Evolutionary conservation across 2,113 vertebrate genomes (phyloP).

Genomic region (Vicugna pacos): DNA sequence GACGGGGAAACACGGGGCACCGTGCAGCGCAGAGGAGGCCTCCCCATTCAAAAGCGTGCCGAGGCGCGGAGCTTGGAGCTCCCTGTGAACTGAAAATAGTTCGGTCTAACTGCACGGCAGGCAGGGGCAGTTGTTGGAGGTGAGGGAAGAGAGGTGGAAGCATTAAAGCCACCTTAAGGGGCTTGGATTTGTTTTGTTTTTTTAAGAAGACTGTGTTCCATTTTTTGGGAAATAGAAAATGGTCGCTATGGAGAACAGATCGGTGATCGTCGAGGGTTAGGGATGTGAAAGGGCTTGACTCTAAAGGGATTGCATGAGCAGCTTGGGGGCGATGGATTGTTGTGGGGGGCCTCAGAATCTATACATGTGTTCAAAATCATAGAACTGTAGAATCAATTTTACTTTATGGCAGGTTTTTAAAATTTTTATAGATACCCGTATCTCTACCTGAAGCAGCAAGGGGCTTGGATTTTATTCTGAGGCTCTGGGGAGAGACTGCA

Average conservation of each 20-base stretch:
- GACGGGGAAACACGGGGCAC: not conserved
- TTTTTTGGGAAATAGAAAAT: not conserved
- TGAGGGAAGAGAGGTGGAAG: not conserved
- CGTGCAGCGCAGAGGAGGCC: rapidly evolving
- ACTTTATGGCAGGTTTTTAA: not conserved
- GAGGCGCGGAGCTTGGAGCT: not conserved
- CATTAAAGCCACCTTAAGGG: not conserved
- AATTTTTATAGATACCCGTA: not conserved
- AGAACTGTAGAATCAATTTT: not conserved
- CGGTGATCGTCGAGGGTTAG: not conserved
- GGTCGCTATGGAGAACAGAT: not conserved
- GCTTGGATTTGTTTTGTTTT: not conserved
- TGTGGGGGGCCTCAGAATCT: not conserved
- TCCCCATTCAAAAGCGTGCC: too few relatives aligned
- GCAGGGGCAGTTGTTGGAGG: not conserved
- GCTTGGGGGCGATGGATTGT: too few relatives aligned
- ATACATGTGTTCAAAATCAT: not conserved
- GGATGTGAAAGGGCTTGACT: not conserved
- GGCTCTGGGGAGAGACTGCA: not conserved
- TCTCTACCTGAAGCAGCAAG: not conserved
- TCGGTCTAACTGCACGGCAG: rapidly evolving
- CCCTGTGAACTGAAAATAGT: not conserved
- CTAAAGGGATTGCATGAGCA: not conserved
- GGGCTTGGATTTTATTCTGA: not conserved
- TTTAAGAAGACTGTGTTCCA: not conserved